phyloP scores from a whole-genome alignment of 2,888 invertebrate species.

The Pyrrhosoma nymphula region DNA sequence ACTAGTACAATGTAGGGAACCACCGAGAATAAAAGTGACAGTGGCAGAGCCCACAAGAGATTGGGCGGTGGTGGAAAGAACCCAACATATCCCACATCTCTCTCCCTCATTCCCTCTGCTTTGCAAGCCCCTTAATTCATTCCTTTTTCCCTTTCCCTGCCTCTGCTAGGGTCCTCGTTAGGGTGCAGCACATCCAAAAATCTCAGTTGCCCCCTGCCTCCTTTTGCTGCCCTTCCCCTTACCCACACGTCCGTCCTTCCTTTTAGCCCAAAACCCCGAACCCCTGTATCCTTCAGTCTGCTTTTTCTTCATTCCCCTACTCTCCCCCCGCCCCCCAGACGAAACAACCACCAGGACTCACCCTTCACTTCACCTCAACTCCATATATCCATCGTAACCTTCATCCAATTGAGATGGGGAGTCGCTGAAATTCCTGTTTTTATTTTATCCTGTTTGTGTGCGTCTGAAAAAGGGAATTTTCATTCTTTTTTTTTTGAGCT shows the following conservation, averaged over 20 bases:
- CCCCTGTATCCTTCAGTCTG: background rate
- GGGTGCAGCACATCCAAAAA: slow-evolving; percentile 54
- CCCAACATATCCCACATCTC: background rate
- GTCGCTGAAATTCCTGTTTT: slow-evolving; percentile 36
- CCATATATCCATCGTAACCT: slow-evolving; percentile 49
- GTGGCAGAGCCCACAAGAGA: background rate
- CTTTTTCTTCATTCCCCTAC: background rate
- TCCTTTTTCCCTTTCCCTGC: slow-evolving; percentile 7
- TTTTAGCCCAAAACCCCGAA: background rate
- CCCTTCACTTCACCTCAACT: slow-evolving; percentile 30
- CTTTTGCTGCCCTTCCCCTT: background rate
- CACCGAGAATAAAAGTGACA: slow-evolving; percentile 28
- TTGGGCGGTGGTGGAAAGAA: slow-evolving; percentile 34
- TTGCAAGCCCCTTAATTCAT: slow-evolving; percentile 41
- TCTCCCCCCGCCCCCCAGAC: background rate
- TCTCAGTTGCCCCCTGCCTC: background rate
- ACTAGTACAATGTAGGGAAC: slow-evolving; percentile 13
- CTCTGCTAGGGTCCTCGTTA: slow-evolving; percentile 44
- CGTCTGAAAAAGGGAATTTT: slow-evolving; percentile 13
- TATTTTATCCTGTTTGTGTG: background rate
- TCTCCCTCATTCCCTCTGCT: background rate
- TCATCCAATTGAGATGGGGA: slow-evolving; percentile 51
- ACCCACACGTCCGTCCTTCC: background rate
- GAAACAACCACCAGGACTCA: background rate
- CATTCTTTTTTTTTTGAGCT: background rate